phyloP scores from a whole-genome alignment of 1,140 invertebrate species.

The Cardiocondyla obscurior region DNA sequence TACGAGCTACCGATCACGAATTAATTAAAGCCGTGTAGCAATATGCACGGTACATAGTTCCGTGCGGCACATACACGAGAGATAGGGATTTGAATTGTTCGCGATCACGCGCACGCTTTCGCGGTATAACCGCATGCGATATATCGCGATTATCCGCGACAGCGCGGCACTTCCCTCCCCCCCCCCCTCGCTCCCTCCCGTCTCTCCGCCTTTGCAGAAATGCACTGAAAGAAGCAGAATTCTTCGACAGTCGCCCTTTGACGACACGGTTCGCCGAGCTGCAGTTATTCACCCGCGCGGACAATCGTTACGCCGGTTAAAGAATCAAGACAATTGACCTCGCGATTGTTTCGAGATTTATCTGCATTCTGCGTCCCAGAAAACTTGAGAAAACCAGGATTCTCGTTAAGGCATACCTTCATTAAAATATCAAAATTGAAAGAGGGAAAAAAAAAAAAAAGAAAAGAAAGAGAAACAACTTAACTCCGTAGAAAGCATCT shows the following conservation, averaged over 20 bases:
- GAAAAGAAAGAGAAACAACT: not conserved
- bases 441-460: not conserved
- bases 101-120: constrained; percentile 79
- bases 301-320: not conserved
- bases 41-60: constrained; percentile 76
- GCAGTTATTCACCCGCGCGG: constrained; percentile 56
- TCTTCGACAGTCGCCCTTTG: constrained; percentile 59
- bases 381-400: not conserved
- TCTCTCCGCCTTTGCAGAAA: not conserved
- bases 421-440: not conserved
- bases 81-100: constrained; percentile 82
- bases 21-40: constrained; percentile 81
- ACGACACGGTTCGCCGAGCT: constrained; percentile 75
- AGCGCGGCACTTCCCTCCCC: constrained; percentile 15
- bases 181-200: not conserved
- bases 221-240: constrained; percentile 57
- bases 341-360: not conserved
- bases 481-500: not conserved
- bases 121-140: constrained; percentile 71
- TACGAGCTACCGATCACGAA: constrained; percentile 78
- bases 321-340: not conserved
- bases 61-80: constrained; percentile 76
- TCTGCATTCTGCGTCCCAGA: not conserved
- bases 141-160: constrained; percentile 75
- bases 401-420: not conserved